These are phyloP conservation scores for Drosophila burlai DNA, from an alignment of 1,140 invertebrate species.

Conservation along the genomic window DNA sequence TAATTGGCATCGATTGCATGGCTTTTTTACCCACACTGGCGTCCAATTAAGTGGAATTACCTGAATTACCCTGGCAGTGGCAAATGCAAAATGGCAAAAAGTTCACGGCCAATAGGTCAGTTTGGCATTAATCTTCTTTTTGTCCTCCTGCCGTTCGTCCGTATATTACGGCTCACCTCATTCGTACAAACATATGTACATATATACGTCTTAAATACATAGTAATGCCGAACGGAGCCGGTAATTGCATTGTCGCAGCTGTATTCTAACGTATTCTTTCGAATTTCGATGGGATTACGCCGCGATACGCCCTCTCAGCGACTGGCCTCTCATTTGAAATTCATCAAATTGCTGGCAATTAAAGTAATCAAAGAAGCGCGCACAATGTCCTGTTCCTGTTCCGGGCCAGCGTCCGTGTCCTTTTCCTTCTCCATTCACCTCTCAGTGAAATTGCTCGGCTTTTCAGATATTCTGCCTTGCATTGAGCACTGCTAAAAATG, in stretches of 20 bases:
- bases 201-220: not conserved
- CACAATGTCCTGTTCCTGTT: constrained; percentile 25
- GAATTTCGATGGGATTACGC: constrained; percentile 18
- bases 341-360: constrained; percentile 61
- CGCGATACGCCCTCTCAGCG: constrained; percentile 3
- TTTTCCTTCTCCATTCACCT: constrained; percentile 1
- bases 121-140: constrained; percentile 49
- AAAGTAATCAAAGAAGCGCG: constrained; percentile 54
- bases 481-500: not conserved
- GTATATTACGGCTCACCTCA: not conserved
- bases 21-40: constrained; percentile 21
- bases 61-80: constrained; percentile 32
- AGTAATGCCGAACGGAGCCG: constrained; percentile 31
- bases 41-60: constrained; percentile 59
- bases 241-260: constrained; percentile 52
- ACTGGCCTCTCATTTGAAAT: constrained; percentile 43
- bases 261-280: constrained; percentile 13
- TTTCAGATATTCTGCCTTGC: not conserved
- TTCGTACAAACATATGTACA: too few relatives aligned
- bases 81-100: constrained; percentile 74
- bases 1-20: constrained; percentile 69
- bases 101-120: constrained; percentile 62
- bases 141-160: not conserved
- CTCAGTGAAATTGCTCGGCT: not conserved
- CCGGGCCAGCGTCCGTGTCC: not conserved